These are phyloP conservation scores for Ciconia maguari DNA, from an alignment of 2,113 vertebrate genomes.

Conservation along the genomic window DNA sequence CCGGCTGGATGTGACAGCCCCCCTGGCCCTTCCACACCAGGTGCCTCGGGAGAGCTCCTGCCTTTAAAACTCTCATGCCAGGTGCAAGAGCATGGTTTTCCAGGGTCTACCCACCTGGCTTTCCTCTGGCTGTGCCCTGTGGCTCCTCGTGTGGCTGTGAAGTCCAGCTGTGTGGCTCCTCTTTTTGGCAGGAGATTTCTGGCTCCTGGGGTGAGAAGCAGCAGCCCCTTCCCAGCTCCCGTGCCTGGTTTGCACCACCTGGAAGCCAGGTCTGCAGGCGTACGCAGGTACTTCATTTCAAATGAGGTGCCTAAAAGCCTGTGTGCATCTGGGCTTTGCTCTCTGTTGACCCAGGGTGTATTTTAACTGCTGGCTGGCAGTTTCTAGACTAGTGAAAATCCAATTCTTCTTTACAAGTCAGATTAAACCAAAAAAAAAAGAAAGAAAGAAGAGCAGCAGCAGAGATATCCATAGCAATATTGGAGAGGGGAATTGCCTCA, in stretches of 20 bases:
- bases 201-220: neutral
- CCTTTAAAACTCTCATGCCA: neutral
- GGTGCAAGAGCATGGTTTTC: neutral
- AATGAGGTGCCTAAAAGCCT: neutral
- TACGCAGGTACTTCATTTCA: neutral
- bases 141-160: neutral
- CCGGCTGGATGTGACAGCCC: neutral
- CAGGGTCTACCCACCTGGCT: neutral
- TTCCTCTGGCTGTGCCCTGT: neutral
- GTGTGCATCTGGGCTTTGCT: neutral
- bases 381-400: neutral
- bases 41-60: neutral
- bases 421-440: neutral
- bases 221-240: neutral
- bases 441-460: rapidly evolving
- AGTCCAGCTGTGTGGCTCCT: neutral
- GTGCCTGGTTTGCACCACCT: neutral
- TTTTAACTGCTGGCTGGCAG: neutral
- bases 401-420: neutral
- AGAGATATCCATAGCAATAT: neutral
- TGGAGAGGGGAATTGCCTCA: neutral
- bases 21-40: neutral
- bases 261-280: neutral
- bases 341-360: neutral
- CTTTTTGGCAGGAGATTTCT: neutral